Conservation (phyloP, 1,140 invertebrate genomes). For the Aricia agestis region DNA sequence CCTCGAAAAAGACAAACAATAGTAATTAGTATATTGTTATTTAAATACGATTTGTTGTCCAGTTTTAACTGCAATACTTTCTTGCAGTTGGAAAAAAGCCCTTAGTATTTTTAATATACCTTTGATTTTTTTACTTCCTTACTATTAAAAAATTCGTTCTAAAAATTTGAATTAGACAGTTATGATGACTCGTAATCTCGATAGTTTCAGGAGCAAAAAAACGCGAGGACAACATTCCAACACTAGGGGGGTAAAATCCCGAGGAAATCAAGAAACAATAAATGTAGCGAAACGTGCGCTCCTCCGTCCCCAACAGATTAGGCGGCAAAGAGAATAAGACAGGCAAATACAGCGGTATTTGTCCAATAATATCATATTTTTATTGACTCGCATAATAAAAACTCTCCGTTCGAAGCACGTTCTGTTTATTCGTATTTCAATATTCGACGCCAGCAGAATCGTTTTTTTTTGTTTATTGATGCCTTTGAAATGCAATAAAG, state of each 20-base stretch:
- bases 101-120: too few relatives aligned
- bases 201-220: not conserved
- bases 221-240: not conserved
- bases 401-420: not conserved
- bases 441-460: not conserved
- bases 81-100: too few relatives aligned
- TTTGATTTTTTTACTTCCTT: too few relatives aligned
- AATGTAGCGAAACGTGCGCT: constrained; percentile 5
- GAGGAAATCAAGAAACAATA: constrained; percentile 15
- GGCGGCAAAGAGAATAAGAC: constrained; percentile 15
- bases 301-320: not conserved
- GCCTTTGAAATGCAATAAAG: too few relatives aligned
- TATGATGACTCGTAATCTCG: not conserved
- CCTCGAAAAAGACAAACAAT: too few relatives aligned
- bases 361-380: constrained; percentile 17
- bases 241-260: not conserved
- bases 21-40: too few relatives aligned
- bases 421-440: not conserved
- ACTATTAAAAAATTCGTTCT: too few relatives aligned
- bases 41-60: too few relatives aligned
- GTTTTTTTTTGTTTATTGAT: too few relatives aligned
- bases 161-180: too few relatives aligned
- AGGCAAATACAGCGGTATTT: constrained; percentile 7
- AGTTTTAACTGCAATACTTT: too few relatives aligned
- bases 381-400: constrained; percentile 11